These are phyloP conservation scores for Gymnothorax javanicus DNA, from an alignment of 2,797 vertebrate genomes.

Conservation along the genomic window DNA sequence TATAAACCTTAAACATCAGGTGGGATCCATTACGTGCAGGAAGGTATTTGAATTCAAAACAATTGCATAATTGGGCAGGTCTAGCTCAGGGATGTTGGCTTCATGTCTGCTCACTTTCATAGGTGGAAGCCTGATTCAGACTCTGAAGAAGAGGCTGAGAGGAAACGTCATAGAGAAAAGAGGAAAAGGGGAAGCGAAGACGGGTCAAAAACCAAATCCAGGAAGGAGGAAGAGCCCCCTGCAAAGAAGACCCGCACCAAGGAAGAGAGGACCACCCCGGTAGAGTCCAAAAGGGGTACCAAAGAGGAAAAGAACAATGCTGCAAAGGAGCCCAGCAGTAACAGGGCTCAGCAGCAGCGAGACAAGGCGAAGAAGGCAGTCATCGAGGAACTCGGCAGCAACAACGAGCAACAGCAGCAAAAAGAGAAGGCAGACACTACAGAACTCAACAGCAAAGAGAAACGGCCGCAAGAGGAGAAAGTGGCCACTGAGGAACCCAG, in stretches of 20 bases:
- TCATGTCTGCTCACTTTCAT: background rate
- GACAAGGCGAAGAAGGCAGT: constrained; percentile 41
- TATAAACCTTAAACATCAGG: too few species aligned
- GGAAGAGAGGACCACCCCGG: background rate
- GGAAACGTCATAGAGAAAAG: constrained; percentile 6
- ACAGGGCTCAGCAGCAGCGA: background rate
- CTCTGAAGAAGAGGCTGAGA: constrained; percentile 14
- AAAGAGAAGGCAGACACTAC: constrained; percentile 60
- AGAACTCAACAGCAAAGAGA: constrained; percentile 33
- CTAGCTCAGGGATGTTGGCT: background rate
- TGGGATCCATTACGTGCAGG: too few species aligned
- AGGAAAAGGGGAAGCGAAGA: background rate
- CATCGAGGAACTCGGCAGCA: constrained; percentile 7
- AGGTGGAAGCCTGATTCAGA: constrained; percentile 42
- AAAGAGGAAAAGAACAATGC: background rate
- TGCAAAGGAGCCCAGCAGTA: background rate
- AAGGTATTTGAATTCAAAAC: too few species aligned
- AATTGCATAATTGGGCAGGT: background rate
- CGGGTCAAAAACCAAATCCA: constrained; percentile 17
- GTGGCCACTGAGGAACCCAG: constrained; percentile 9
- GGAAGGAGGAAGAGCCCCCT: background rate
- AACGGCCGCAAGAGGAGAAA: constrained; percentile 37
- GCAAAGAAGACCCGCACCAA: constrained; percentile 13
- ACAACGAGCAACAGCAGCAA: constrained; percentile 63
- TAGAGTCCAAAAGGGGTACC: background rate